Conservation (phyloP, 1,140 invertebrate genomes). For the Forficula auricularia region DNA sequence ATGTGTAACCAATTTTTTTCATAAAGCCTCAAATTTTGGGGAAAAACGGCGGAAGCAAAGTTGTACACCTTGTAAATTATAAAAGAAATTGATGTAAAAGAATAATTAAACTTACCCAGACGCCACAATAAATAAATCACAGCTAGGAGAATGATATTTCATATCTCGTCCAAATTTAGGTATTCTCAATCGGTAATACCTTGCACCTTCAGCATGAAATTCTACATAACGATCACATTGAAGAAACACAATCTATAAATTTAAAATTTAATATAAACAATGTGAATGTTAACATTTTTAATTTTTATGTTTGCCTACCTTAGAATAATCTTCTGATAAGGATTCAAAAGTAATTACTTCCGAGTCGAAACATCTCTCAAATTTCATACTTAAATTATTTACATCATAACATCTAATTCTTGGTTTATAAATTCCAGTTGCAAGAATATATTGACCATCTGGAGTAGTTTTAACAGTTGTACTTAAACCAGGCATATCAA, state of each 20-base stretch:
- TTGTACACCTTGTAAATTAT: too few species aligned
- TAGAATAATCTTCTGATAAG: constrained; percentile 76
- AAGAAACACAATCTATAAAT: constrained; percentile 52
- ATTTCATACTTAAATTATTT: constrained; percentile 89
- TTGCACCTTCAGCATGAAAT: constrained; percentile 82
- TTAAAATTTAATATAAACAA: constrained; percentile 13
- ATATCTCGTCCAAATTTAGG: constrained; percentile 92
- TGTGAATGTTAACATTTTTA: too few species aligned
- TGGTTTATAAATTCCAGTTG: constrained; percentile 92
- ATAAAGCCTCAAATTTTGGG: too few species aligned
- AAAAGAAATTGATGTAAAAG: too few species aligned
- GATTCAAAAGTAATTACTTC: constrained; percentile 80
- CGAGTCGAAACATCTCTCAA: constrained; percentile 94
- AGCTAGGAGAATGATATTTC: constrained; percentile 72
- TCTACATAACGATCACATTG: constrained; percentile 82
- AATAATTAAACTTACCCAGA: constrained; percentile 40
- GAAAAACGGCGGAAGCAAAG: too few species aligned
- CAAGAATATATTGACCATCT: constrained; percentile 84
- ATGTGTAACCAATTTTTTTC: too few species aligned
- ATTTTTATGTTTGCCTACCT: constrained; percentile 37
- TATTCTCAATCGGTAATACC: constrained; percentile 79
- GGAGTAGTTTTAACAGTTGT: constrained; percentile 67
- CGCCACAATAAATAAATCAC: constrained; percentile 85
- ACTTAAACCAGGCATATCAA: constrained; percentile 94
- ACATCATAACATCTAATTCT: constrained; percentile 91